Percentiles rank a stretch among this genome's conserved stretches.
phyloP scores from a whole-genome alignment of 2,113 vertebrate species.

The Pongo abelii region DNA sequence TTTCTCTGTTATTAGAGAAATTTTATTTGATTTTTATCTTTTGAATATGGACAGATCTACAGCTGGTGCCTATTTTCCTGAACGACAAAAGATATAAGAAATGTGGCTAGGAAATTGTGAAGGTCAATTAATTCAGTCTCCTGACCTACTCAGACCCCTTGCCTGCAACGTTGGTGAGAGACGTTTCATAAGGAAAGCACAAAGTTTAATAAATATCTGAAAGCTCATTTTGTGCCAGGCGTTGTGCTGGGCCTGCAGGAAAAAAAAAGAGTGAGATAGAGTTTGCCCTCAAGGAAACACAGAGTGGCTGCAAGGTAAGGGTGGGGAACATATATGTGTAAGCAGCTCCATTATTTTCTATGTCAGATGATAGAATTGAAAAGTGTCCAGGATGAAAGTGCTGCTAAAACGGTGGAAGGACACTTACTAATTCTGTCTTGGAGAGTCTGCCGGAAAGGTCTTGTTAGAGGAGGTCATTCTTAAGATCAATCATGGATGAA shows the following conservation, averaged over 20 bases:
- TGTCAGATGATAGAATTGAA: neutral
- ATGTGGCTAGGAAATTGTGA: neutral
- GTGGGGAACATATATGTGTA: neutral
- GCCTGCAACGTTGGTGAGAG: neutral
- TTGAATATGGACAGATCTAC: slow-evolving; percentile 5
- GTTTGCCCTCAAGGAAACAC: neutral
- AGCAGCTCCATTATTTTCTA: neutral
- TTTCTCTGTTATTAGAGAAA: slow-evolving; percentile 44
- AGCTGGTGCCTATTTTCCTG: neutral
- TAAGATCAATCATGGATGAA: neutral
- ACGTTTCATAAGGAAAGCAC: neutral
- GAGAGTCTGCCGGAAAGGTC: neutral
- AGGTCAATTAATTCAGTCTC: neutral
- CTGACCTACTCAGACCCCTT: neutral
- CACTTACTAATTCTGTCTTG: neutral
- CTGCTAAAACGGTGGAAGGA: neutral
- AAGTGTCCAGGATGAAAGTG: neutral
- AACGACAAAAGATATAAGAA: neutral
- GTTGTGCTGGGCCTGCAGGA: neutral
- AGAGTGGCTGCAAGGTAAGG: neutral
- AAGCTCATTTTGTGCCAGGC: neutral
- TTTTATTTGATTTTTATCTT: slow-evolving; percentile 64
- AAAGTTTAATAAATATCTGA: neutral
- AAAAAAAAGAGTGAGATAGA: too few species aligned
- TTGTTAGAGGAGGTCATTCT: neutral